phyloP scores from a whole-genome alignment of 2,113 vertebrate species.

The Anoura caudifer region DNA sequence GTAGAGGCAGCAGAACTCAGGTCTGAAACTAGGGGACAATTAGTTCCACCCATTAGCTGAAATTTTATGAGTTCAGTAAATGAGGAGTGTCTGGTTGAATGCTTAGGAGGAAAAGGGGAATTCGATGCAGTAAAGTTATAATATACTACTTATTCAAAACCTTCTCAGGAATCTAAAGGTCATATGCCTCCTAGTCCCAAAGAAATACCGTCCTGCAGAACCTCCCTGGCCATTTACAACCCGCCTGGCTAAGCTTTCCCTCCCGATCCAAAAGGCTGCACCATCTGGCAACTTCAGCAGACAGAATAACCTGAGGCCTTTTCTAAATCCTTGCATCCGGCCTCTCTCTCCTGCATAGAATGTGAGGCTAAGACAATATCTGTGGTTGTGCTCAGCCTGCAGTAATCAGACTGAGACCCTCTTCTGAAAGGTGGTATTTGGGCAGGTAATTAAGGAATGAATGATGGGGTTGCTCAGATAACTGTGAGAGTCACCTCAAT shows the following conservation, averaged over 20 bases:
- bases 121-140: slow-evolving; percentile 41
- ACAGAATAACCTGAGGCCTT: not conserved
- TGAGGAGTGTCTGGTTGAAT: slow-evolving; percentile 53
- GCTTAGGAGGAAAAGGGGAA: slow-evolving; percentile 42
- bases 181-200: slow-evolving; percentile 29
- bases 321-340: not conserved
- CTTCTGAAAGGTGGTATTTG: not conserved
- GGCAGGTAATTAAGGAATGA: not conserved
- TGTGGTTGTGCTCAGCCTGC: not conserved
- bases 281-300: not conserved
- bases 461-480: not conserved
- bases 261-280: not conserved
- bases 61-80: slow-evolving; percentile 68
- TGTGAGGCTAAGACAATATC: not conserved
- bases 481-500: not conserved
- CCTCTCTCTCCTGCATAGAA: not conserved
- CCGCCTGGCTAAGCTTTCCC: not conserved
- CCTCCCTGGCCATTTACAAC: not conserved
- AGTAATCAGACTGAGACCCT: not conserved
- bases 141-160: slow-evolving; percentile 51
- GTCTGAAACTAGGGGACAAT: slow-evolving; percentile 49
- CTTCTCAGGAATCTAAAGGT: slow-evolving; percentile 54
- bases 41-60: slow-evolving; percentile 43
- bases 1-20: not conserved
- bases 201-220: slow-evolving; percentile 53